phyloP scores from a whole-genome alignment of 2,888 invertebrate species.

The Euphydryas editha region DNA sequence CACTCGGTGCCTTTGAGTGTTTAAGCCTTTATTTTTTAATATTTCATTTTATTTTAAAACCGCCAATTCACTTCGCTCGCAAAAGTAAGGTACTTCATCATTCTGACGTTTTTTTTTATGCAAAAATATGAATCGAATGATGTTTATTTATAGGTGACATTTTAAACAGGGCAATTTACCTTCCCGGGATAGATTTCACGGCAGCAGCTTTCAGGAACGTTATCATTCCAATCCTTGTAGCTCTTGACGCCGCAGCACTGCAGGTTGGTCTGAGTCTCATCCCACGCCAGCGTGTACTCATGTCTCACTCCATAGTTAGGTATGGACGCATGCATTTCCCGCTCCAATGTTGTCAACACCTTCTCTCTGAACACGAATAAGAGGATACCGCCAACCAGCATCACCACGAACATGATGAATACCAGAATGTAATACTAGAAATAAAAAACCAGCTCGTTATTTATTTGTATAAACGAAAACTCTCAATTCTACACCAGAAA shows the following conservation, averaged over 20 bases:
- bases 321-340: constrained; percentile 90
- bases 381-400: constrained; percentile 95
- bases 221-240: constrained; percentile 89
- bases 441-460: constrained; percentile 28
- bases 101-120: too few relatives aligned
- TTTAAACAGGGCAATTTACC: constrained; percentile 55
- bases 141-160: not conserved
- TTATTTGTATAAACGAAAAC: not conserved
- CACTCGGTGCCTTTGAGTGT: too few relatives aligned
- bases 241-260: constrained; percentile 93
- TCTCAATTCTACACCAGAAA: too few relatives aligned
- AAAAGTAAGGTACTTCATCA: too few relatives aligned
- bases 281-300: constrained; percentile 92
- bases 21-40: too few relatives aligned
- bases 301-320: constrained; percentile 88
- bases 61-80: too few relatives aligned
- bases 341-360: constrained; percentile 88
- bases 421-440: constrained; percentile 94
- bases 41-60: too few relatives aligned
- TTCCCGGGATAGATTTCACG: constrained; percentile 84
- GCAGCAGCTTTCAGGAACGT: constrained; percentile 91
- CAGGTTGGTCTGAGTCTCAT: constrained; percentile 91
- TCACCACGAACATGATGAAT: constrained; percentile 94
- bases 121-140: too few relatives aligned
- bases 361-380: constrained; percentile 95